These are phyloP conservation scores for Tiliqua scincoides DNA, from an alignment of 2,113 vertebrate genomes.

Conservation along the genomic window DNA sequence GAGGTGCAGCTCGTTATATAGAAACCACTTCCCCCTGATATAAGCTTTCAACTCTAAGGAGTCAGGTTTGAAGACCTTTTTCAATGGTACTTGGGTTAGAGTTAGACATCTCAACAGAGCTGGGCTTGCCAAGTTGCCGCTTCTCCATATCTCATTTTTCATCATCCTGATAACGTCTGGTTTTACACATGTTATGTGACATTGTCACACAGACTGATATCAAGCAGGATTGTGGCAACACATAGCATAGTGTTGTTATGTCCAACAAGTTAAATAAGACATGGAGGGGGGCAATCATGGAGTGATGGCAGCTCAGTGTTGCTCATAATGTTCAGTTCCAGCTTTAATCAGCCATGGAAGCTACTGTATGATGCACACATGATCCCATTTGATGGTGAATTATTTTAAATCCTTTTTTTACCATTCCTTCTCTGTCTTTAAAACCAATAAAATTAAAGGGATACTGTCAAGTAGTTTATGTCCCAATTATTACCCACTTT, in stretches of 20 bases:
- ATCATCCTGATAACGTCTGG: background rate
- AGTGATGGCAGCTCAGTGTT: background rate
- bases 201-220: background rate
- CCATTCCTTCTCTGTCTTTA: background rate
- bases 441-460: conserved; percentile 37
- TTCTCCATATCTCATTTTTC: background rate
- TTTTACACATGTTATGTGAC: background rate
- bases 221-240: background rate
- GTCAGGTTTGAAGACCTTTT: background rate
- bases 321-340: background rate
- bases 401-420: background rate
- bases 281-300: background rate
- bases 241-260: background rate
- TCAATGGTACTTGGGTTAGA: background rate
- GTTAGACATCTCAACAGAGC: background rate
- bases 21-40: no score
- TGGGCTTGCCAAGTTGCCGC: background rate
- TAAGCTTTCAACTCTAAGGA: conserved; percentile 36
- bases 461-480: conserved; percentile 36
- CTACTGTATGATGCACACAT: background rate
- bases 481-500: background rate
- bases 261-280: background rate
- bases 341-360: background rate
- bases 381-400: background rate
- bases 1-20: background rate